A percentile compares a stretch with the other conserved stretches of the same genome.
Conservation (phyloP, 2,797 vertebrate species). For the Pristis pectinata region DNA sequence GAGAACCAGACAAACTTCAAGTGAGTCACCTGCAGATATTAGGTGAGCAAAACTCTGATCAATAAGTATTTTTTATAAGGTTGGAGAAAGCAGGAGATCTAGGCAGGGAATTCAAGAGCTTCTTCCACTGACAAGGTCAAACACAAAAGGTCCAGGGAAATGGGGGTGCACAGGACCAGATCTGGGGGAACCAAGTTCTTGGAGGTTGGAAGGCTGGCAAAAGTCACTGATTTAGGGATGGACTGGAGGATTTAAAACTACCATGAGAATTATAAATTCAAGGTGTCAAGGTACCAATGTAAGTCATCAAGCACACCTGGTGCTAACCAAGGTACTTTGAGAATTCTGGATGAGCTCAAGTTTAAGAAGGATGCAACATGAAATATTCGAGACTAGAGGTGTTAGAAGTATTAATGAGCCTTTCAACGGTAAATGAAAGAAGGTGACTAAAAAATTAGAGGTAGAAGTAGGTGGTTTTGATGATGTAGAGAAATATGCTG, state of each 20-base stretch:
- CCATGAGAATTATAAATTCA: background rate
- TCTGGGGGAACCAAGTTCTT: background rate
- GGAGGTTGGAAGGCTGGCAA: background rate
- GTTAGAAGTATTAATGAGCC: background rate
- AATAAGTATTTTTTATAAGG: background rate
- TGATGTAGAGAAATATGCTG: background rate
- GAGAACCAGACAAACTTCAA: background rate
- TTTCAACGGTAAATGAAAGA: background rate
- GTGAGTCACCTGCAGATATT: background rate
- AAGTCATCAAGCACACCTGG: background rate
- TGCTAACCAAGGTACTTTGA: background rate
- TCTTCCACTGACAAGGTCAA: background rate
- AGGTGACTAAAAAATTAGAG: background rate
- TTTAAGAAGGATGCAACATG: background rate
- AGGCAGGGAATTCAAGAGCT: background rate
- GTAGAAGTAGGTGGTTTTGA: background rate
- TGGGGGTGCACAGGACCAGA: background rate
- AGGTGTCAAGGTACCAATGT: too few relatives aligned
- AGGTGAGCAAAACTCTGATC: background rate
- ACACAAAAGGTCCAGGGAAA: background rate
- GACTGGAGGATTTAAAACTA: background rate
- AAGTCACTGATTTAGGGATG: background rate
- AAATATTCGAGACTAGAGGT: background rate
- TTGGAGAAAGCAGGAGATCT: background rate
- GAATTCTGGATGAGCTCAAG: background rate